phyloP scores from a whole-genome alignment of 1,140 invertebrate genomes.

The Pseudomyrmex cubaensis region DNA sequence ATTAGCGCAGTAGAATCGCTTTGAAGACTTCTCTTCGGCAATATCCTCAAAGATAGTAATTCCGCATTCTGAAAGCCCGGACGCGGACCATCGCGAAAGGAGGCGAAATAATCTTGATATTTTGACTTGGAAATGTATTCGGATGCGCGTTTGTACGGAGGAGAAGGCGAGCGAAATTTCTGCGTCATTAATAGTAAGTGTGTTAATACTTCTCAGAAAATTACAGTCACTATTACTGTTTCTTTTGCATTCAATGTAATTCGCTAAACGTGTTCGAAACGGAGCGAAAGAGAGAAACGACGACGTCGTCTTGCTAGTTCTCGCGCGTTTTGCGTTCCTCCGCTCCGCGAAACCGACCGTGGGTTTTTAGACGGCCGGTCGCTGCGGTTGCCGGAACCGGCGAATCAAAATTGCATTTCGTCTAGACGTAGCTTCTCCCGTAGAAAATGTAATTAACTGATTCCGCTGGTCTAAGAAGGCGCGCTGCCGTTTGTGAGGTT shows the following conservation, averaged over 20 bases:
- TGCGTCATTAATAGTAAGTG: slow-evolving; percentile 20
- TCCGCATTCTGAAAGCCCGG: slow-evolving; percentile 2
- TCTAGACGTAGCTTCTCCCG: slow-evolving; percentile 55
- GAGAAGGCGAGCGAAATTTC: slow-evolving; percentile 5
- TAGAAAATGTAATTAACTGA: slow-evolving; percentile 69
- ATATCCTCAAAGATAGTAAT: slow-evolving; percentile 11
- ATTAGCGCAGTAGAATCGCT: slow-evolving; percentile 18
- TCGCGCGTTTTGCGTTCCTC: slow-evolving; percentile 24
- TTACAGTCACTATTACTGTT: slow-evolving; percentile 22
- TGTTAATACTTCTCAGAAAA: slow-evolving; percentile 21
- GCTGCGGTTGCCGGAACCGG: slow-evolving; percentile 35
- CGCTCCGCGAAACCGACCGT: slow-evolving; percentile 23
- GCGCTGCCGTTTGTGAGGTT: slow-evolving; percentile 8
- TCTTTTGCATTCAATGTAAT: slow-evolving; percentile 30
- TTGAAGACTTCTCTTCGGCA: not conserved
- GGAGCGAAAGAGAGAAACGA: slow-evolving; percentile 4
- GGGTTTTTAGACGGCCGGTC: slow-evolving; percentile 33
- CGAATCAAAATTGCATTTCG: slow-evolving; percentile 71
- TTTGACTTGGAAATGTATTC: slow-evolving; percentile 21
- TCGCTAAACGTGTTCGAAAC: slow-evolving; percentile 27
- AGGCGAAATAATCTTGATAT: slow-evolving; percentile 45
- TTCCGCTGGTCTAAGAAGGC: slow-evolving; percentile 50
- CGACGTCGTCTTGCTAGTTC: slow-evolving; percentile 4
- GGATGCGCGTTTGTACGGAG: not conserved
- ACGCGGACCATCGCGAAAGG: not conserved